Evolutionary conservation across 2,113 vertebrate genomes (phyloP).

Genomic region (Lophotis ruficrista): DNA sequence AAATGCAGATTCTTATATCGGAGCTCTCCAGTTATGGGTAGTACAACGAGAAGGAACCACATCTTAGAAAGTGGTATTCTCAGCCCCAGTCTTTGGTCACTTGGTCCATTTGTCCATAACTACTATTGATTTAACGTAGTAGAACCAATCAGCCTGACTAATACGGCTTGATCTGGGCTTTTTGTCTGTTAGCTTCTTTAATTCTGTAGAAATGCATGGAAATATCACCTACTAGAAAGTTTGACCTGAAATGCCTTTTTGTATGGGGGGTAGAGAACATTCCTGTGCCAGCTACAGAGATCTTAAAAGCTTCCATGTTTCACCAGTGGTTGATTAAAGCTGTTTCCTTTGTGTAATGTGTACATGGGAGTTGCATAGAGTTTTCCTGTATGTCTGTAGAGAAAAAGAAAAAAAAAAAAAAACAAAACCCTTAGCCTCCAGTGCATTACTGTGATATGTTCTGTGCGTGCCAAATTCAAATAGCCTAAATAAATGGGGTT

Average conservation of each 20-base stretch:
- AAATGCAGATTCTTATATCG: background rate
- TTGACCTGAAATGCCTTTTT: conserved; percentile 68
- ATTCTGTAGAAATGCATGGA: conserved; percentile 68
- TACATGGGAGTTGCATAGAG: conserved; percentile 75
- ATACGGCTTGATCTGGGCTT: conserved; percentile 15
- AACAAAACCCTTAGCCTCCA: conserved; percentile 40
- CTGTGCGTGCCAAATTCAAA: conserved; percentile 49
- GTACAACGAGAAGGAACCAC: conserved; percentile 1
- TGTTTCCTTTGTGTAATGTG: conserved; percentile 68
- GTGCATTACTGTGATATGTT: conserved; percentile 55
- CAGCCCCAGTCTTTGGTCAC: conserved; percentile 46
- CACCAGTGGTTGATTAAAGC: conserved; percentile 67
- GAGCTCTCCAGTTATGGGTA: conserved; percentile 4
- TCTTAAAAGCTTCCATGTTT: conserved; percentile 65
- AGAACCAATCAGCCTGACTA: conserved; percentile 51
- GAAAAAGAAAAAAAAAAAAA: background rate
- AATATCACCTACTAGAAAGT: conserved; percentile 56
- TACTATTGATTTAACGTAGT: conserved; percentile 56
- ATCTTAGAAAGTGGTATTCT: background rate
- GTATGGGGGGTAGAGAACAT: conserved; percentile 42
- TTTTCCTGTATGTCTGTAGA: conserved; percentile 69
- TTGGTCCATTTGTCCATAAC: conserved; percentile 63
- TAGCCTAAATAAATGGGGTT: conserved; percentile 57
- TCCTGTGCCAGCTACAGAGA: conserved; percentile 64
- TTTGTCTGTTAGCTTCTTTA: conserved; percentile 65